phyloP scores from a whole-genome alignment of 2,113 vertebrate genomes.

The Procapra przewalskii region DNA sequence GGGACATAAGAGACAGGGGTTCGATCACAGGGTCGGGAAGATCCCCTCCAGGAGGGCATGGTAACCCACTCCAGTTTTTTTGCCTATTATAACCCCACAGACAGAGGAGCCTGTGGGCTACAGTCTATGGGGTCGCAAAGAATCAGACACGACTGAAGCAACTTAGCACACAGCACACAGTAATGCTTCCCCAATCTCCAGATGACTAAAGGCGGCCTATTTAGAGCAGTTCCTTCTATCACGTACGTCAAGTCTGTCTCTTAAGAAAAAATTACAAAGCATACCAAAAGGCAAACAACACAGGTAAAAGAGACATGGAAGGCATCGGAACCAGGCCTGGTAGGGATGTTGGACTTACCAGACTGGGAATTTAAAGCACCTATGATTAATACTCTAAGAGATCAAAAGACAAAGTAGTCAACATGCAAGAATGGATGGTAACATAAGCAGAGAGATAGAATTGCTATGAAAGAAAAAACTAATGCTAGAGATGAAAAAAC shows the following conservation, averaged over 20 bases:
- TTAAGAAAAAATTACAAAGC: neutral
- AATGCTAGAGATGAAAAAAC: neutral
- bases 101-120: neutral
- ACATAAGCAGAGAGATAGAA: neutral
- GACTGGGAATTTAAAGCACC: neutral
- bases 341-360: neutral
- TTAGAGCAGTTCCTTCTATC: no score
- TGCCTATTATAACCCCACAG: neutral
- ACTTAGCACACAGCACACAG: neutral
- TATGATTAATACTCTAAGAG: neutral
- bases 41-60: neutral
- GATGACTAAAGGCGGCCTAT: neutral
- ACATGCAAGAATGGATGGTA: neutral
- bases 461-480: neutral
- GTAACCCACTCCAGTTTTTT: neutral
- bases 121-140: neutral
- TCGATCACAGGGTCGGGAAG: neutral
- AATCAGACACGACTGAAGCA: neutral
- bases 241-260: neutral
- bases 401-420: neutral
- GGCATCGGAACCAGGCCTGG: neutral
- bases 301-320: neutral
- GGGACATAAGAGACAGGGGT: neutral
- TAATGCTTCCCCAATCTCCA: neutral
- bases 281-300: neutral